Base-by-base conservation (phyloP, 2,888 invertebrate species). In the Diogma glabrata region DNA sequence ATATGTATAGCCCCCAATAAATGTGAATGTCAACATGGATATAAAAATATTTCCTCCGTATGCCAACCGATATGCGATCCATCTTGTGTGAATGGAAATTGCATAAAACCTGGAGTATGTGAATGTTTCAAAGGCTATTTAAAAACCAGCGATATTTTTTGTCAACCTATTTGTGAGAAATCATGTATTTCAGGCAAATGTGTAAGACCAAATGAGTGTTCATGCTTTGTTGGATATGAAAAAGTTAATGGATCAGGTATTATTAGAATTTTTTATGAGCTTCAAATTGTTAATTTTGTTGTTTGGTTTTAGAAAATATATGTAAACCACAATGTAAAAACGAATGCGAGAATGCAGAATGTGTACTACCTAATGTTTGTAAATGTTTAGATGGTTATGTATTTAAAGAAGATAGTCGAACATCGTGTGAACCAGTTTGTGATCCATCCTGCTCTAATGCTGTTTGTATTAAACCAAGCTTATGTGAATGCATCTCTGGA, bases 401-500 rank as follows among this genome's bases (percentile, higher is more conserved):
- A 7, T 48, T 64, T 22, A 58, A 64, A 2, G 50, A 53, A 1
- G 64, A 64, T 22, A 62, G 63, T 6, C 60, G 57, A 3, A 57
- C 61, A 9, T 22, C 57, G 4, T 68, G 68, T 53, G 61, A 63
- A 16, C 64, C 66, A 3, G 43, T 63, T 6, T 72, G 72, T 56
- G 57, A 61, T 6, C 63, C 63, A 1, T 52, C 51, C 0, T 72
- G 72, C 53, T 47, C 57, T 54, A 59, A 72, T 57, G 73, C 71
- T 2, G 61, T 62, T n/a, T 76, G 76, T 52, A 61, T 70, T 2
- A 70, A 67, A 3, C 66, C 77, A 1, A 72, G 75, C 49, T 64
- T 70, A 1, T 83, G 83, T 60, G 67, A 65, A 9, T 84, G 83
- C 58, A 64, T 70, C n/a, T 57, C 66, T 3, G 80, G 79, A 36